Percentiles rank a stretch among this genome's conserved stretches.
phyloP scores from a whole-genome alignment of 1,140 invertebrate species.

The Xylocopa sonorina region DNA sequence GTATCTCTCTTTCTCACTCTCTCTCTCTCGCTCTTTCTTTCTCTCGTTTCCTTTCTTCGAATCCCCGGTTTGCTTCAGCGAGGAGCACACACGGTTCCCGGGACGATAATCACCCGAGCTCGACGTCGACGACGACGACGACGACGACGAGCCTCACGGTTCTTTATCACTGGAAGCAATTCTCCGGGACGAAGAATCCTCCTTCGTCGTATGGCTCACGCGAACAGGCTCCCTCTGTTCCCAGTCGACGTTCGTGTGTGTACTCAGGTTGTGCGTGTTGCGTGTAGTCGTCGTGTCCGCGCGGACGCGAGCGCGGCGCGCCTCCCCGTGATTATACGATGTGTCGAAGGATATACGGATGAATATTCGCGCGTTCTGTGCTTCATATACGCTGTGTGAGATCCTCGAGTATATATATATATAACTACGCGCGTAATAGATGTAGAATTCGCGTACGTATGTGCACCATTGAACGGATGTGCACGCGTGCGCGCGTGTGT shows the following conservation, averaged over 20 bases:
- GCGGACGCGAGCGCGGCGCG: neutral
- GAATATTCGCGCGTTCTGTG: conserved; percentile 29
- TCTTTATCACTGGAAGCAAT: conserved; percentile 5
- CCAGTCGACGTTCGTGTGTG: neutral
- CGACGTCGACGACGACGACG: neutral
- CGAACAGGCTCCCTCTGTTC: neutral
- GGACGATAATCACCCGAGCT: conserved; percentile 12
- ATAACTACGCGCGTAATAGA: conserved; percentile 37
- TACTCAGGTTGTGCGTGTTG: conserved; percentile 23
- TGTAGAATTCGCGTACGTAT: conserved; percentile 10
- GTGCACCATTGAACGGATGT: neutral
- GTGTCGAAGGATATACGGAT: conserved; percentile 30
- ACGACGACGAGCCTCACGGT: neutral
- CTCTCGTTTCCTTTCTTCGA: conserved; percentile 1
- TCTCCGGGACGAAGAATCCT: neutral
- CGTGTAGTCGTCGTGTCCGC: neutral
- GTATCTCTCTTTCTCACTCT: neutral
- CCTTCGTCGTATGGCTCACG: conserved; percentile 21
- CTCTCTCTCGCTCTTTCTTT: neutral
- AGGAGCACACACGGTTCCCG: conserved; percentile 2
- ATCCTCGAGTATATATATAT: conserved; percentile 44
- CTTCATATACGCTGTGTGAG: conserved; percentile 11
- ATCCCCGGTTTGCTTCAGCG: neutral
- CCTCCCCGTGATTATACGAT: conserved; percentile 16
- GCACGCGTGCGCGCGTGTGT: neutral